Base-by-base conservation (phyloP, 2,797 vertebrate genomes). In the Acrossocheilus fasciatus region DNA sequence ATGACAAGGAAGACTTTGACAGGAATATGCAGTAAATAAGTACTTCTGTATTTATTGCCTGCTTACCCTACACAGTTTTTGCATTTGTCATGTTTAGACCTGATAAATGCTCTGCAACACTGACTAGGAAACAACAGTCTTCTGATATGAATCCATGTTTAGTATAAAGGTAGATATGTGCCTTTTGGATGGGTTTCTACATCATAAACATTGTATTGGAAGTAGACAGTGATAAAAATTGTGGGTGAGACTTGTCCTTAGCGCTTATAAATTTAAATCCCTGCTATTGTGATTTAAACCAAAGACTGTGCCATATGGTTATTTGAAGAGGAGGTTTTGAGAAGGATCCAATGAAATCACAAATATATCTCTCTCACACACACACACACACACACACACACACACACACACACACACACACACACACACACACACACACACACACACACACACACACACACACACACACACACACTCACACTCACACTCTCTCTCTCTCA, bases 231-330 rank as follows among this genome's bases (percentile, higher is more conserved):
- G 45, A 4, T 47, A 36, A 18, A 74, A 78, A 18, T 8, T n/a
- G 52, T 47, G 47, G 64, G 64, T 69, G 34, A 43, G 64, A 70
- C 36, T 41, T 78, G 18, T 36, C 36, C 62, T 69, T 45, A 59
- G 36, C 20, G 26, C 50, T 57, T 79, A 85, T 41, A 45, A 75
- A 72, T 78, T 45, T 59, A 62, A 85, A 79, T 78, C 64, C 34
- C 84, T 72, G 66, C 69, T 81, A 34, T 66, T 36, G 69, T 70
- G 59, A 66, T 73, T 81, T 36, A 81, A 69, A 62, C 34, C 43
- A 84, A 26, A 62, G 41, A 26, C 66, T 81, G 82, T 76, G 18
- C 87, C 82, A 81, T 84, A 68, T 81, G 77, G 78, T 62, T 68
- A 72, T 76, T 47, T 30, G 54, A 70, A 78, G 87, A 81, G 80